Conservation (phyloP, 2,888 invertebrate genomes). For the Colletes collaris region DNA sequence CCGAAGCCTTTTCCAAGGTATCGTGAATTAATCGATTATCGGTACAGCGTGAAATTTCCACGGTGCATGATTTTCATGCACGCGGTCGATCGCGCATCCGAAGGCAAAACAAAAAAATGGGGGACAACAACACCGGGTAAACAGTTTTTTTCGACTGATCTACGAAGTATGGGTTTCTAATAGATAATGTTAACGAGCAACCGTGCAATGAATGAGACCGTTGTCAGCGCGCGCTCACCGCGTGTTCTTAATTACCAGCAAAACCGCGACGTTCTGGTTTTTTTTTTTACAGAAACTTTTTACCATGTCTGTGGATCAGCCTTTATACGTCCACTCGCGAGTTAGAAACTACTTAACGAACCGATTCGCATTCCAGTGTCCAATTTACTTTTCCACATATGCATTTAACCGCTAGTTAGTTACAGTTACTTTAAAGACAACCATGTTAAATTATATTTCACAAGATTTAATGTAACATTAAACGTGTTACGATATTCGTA, state of each 20-base stretch:
- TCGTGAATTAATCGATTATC: constrained; percentile 62
- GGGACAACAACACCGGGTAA: constrained; percentile 4
- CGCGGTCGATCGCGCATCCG: constrained; percentile 31
- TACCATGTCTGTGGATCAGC: constrained; percentile 15
- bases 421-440: neutral
- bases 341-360: constrained; percentile 10
- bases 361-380: neutral
- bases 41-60: constrained; percentile 53
- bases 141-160: constrained; percentile 20
- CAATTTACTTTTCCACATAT: neutral
- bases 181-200: constrained; percentile 47
- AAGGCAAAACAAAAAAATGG: constrained; percentile 20
- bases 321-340: neutral
- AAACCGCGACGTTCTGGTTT: constrained; percentile 38
- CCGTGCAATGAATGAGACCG: constrained; percentile 61
- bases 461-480: neutral
- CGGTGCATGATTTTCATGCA: constrained; percentile 57
- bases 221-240: constrained; percentile 47
- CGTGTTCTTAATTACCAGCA: constrained; percentile 58
- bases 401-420: neutral
- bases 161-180: constrained; percentile 23
- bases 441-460: neutral
- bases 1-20: constrained; percentile 39
- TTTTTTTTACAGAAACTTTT: constrained; percentile 28
- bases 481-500: neutral